These are phyloP conservation scores for Pelecanus crispus DNA, from an alignment of 2,113 vertebrate genomes.

Conservation along the genomic window DNA sequence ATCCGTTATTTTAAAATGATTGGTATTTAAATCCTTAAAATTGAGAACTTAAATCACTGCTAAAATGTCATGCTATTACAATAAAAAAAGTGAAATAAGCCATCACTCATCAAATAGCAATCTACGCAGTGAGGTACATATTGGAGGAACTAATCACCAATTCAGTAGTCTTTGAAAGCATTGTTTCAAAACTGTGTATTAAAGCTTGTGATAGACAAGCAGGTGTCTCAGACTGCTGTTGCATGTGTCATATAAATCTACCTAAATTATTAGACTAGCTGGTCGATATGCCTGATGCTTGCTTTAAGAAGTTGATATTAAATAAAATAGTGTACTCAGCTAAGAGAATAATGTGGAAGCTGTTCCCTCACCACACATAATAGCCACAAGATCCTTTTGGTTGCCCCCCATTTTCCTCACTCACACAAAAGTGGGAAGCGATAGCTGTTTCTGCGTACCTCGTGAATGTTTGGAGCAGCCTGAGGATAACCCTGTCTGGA, in stretches of 20 bases:
- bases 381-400: background rate
- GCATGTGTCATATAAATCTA: fast-evolving
- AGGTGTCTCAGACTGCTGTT: background rate
- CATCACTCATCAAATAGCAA: background rate
- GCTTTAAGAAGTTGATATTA: background rate
- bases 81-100: background rate
- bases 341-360: background rate
- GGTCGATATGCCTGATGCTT: background rate
- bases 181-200: background rate
- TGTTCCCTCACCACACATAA: background rate
- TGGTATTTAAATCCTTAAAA: background rate
- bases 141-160: background rate
- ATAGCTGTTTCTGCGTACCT: background rate
- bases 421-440: background rate
- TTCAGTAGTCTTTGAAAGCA: background rate
- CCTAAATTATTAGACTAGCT: background rate
- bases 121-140: background rate
- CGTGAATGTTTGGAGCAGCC: background rate
- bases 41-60: background rate
- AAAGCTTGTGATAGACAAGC: background rate
- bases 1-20: background rate
- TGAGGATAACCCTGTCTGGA: background rate
- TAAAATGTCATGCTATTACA: background rate
- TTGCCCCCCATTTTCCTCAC: background rate
- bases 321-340: background rate